Conservation (phyloP, 1,140 invertebrate genomes). For the Dolichoris vasculosae region DNA sequence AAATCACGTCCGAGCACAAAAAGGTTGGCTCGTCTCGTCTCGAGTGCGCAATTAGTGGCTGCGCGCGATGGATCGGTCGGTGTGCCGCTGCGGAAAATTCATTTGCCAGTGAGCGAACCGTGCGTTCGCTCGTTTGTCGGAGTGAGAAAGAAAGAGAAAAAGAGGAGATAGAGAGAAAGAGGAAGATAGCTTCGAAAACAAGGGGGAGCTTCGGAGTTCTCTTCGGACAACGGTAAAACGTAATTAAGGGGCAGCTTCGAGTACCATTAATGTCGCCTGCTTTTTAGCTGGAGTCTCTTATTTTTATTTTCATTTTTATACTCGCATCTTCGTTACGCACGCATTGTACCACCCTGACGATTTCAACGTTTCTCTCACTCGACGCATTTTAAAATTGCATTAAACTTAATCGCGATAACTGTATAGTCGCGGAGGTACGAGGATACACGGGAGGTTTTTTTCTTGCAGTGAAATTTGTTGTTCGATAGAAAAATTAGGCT, state of each 20-base stretch:
- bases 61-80: background rate
- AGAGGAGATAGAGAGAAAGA: background rate
- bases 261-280: constrained; percentile 50
- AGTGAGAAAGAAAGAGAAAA: background rate
- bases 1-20: background rate
- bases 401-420: constrained; percentile 33
- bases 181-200: background rate
- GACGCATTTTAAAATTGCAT: constrained; percentile 41
- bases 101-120: background rate
- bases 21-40: constrained; percentile 2
- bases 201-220: constrained; percentile 1
- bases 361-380: background rate
- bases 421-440: background rate
- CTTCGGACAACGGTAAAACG: constrained; percentile 43
- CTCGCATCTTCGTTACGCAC: background rate
- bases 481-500: too few relatives aligned
- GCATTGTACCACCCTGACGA: constrained; percentile 1
- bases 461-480: too few relatives aligned
- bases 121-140: background rate
- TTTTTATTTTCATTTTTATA: background rate
- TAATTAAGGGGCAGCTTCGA: constrained; percentile 46
- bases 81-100: constrained; percentile 8
- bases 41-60: constrained; percentile 7
- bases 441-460: background rate
- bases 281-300: background rate